These are phyloP conservation scores for Aphaenogaster rudis DNA, from an alignment of 1,140 invertebrate genomes.

Conservation along the genomic window DNA sequence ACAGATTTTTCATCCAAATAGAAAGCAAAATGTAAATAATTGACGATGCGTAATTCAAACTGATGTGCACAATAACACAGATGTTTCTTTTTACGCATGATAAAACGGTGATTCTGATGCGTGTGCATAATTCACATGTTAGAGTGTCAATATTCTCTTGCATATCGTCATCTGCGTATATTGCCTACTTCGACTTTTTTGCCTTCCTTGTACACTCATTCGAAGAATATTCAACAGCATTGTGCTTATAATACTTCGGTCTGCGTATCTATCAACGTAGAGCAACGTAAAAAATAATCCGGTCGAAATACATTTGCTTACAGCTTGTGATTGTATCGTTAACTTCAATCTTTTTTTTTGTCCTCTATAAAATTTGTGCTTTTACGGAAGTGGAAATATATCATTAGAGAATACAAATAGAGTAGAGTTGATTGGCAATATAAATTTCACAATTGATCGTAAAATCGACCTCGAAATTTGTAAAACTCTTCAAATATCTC, in stretches of 20 bases:
- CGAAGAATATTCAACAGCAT: constrained; percentile 48
- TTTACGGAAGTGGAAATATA: constrained; percentile 75
- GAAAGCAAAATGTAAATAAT: constrained; percentile 68
- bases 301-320: constrained; percentile 55
- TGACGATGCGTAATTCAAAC: constrained; percentile 69
- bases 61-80: constrained; percentile 61
- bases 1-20: constrained; percentile 42
- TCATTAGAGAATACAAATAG: constrained; percentile 72
- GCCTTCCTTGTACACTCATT: constrained; percentile 28
- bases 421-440: constrained; percentile 68
- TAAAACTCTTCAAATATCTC: constrained; percentile 61
- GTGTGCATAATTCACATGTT: constrained; percentile 50
- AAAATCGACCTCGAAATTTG: constrained; percentile 54
- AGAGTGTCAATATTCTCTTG: constrained; percentile 22
- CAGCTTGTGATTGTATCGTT: constrained; percentile 50
- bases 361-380: constrained; percentile 76
- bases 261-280: constrained; percentile 56
- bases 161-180: constrained; percentile 5
- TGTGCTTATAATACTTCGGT: constrained; percentile 65
- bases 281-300: constrained; percentile 45
- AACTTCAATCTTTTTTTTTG: constrained; percentile 40
- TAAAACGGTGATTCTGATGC: constrained; percentile 56
- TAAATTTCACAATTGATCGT: constrained; percentile 56
- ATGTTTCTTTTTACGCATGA: constrained; percentile 60
- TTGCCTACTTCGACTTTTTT: constrained; percentile 28